phyloP scores from a whole-genome alignment of 1,140 invertebrate genomes.

The Andrena cerasifolii region DNA sequence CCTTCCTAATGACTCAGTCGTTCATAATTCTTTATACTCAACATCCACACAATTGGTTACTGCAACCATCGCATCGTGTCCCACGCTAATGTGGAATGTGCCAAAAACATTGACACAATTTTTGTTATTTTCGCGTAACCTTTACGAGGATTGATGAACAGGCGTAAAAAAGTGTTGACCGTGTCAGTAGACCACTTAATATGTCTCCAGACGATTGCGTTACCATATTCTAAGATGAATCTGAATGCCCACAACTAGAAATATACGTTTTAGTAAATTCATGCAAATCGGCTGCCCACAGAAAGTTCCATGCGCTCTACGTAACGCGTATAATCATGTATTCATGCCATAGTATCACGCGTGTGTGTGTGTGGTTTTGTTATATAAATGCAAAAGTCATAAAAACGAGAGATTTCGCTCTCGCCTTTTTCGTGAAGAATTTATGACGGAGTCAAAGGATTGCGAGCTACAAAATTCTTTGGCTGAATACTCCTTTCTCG shows the following conservation, averaged over 20 bases:
- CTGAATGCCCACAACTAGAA: background rate
- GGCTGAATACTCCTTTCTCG: background rate
- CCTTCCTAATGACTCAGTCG: too few species aligned
- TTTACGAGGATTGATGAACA: background rate
- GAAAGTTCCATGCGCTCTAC: slow-evolving; percentile 14
- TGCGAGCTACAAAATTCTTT: background rate
- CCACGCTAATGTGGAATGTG: too few species aligned
- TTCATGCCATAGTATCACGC: background rate
- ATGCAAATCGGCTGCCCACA: slow-evolving; percentile 28
- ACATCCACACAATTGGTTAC: too few species aligned
- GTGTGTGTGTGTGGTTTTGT: background rate
- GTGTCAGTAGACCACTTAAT: background rate
- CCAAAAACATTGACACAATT: background rate
- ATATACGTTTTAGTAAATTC: background rate
- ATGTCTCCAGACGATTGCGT: background rate
- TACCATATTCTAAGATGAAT: background rate
- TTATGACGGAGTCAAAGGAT: slow-evolving; percentile 1
- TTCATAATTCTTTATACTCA: too few species aligned
- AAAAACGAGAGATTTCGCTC: slow-evolving; percentile 4
- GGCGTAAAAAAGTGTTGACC: background rate
- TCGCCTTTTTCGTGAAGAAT: background rate
- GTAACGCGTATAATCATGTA: slow-evolving; percentile 19
- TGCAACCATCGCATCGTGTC: too few species aligned
- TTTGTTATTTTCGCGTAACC: background rate
- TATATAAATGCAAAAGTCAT: slow-evolving; percentile 29